Evolutionary conservation across 2,113 vertebrate species (phyloP).

Genomic region (Halcyon malimbica): DNA sequence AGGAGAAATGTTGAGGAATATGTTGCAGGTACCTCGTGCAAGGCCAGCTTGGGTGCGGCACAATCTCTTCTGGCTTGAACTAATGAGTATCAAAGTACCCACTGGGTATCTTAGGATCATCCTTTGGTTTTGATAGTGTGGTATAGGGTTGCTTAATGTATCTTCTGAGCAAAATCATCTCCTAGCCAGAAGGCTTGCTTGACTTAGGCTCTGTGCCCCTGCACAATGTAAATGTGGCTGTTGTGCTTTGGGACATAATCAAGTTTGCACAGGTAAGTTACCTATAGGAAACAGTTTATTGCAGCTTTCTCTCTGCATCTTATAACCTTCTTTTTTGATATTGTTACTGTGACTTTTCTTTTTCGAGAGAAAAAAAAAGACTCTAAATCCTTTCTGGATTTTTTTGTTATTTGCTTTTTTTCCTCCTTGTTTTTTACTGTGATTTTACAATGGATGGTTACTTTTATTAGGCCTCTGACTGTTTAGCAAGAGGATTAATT

Average conservation of each 20-base stretch:
- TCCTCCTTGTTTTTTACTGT: neutral
- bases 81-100: neutral
- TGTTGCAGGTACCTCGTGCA: neutral
- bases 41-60: neutral
- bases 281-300: neutral
- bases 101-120: neutral
- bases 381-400: neutral
- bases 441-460: neutral
- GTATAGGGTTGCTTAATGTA: neutral
- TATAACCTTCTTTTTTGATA: neutral
- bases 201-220: neutral
- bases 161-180: neutral
- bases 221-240: neutral
- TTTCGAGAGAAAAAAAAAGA: neutral
- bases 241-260: neutral
- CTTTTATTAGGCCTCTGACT: slow-evolving; percentile 5
- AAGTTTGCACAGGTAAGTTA: neutral
- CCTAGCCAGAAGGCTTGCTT: neutral
- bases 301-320: neutral
- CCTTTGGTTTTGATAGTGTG: neutral
- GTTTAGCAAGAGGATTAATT: neutral
- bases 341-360: neutral
- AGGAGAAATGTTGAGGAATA: neutral
- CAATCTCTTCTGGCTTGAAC: neutral
- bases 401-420: neutral